Percentiles rank a stretch among this genome's conserved stretches.
phyloP scores from a whole-genome alignment of 2,888 invertebrate species.

The Theretra japonica region DNA sequence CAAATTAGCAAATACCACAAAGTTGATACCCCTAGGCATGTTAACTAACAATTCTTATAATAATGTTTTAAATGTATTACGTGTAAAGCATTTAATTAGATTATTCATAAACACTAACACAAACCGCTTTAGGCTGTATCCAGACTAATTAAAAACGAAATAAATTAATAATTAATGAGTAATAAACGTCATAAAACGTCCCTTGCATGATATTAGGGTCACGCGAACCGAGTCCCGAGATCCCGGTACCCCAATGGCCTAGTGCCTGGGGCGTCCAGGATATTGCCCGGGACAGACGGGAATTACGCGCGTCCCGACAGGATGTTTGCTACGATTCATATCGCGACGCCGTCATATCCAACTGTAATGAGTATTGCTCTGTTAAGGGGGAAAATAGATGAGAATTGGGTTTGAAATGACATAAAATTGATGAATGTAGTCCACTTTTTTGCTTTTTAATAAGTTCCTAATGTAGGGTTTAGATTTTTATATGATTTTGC shows the following conservation, averaged over 20 bases:
- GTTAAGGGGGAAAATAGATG: neutral
- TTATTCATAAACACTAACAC: too few species aligned
- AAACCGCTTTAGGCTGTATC: too few species aligned
- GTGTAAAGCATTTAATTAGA: too few species aligned
- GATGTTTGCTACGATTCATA: conserved; percentile 26
- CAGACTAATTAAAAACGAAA: neutral
- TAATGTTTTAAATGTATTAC: too few species aligned
- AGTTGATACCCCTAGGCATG: too few species aligned
- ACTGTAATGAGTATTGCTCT: neutral
- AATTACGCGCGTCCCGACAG: conserved; percentile 30
- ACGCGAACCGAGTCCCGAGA: neutral
- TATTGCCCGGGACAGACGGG: conserved; percentile 29
- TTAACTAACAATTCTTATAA: too few species aligned
- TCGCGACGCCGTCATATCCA: neutral
- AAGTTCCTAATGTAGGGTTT: too few species aligned
- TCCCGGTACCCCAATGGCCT: conserved; percentile 24
- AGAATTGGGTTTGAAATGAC: too few species aligned
- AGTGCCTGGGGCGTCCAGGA: conserved; percentile 30
- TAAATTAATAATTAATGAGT: neutral
- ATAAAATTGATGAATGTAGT: too few species aligned
- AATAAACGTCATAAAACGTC: neutral
- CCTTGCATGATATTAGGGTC: neutral
- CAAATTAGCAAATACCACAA: too few species aligned
- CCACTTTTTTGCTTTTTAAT: too few species aligned
- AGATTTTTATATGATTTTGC: too few species aligned